These are phyloP conservation scores for Zaprionus lineosus DNA, from an alignment of 2,888 invertebrate genomes.

Conservation along the genomic window DNA sequence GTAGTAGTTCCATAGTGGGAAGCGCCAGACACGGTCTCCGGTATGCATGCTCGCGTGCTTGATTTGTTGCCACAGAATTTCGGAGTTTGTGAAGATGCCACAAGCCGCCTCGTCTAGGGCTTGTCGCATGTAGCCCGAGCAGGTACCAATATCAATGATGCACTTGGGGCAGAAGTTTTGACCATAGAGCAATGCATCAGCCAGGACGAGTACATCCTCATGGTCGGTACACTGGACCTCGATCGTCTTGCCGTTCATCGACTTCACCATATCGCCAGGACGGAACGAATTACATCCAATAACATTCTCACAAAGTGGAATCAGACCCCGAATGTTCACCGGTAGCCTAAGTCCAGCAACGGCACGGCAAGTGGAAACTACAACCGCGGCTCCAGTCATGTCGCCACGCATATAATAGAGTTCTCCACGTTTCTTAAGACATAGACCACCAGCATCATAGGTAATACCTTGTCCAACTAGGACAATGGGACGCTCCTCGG, in stretches of 20 bases:
- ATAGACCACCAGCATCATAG: conserved; percentile 89
- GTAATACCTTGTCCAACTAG: conserved; percentile 89
- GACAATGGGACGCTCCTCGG: conserved; percentile 87
- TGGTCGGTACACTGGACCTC: conserved; percentile 88
- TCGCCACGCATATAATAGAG: conserved; percentile 88
- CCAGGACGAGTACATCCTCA: conserved; percentile 89
- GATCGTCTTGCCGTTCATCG: conserved; percentile 90
- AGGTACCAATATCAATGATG: conserved; percentile 90
- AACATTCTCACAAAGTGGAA: conserved; percentile 92
- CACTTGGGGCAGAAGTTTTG: conserved; percentile 86
- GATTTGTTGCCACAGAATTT: conserved; percentile 86
- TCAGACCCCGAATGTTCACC: conserved; percentile 86
- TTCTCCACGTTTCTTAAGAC: conserved; percentile 84
- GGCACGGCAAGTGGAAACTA: conserved; percentile 88
- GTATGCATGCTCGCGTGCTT: conserved; percentile 88
- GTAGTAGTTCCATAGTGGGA: conserved; percentile 92
- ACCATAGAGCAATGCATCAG: conserved; percentile 91
- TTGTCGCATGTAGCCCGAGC: conserved; percentile 87
- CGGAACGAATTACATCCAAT: conserved; percentile 90
- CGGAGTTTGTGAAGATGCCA: conserved; percentile 90
- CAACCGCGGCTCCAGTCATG: conserved; percentile 93
- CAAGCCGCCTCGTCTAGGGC: conserved; percentile 87
- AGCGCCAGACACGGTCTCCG: conserved; percentile 92
- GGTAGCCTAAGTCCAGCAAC: conserved; percentile 88
- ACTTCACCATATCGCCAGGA: conserved; percentile 90